phyloP scores from a whole-genome alignment of 2,113 vertebrate species.

The Lipophrys pholis region DNA sequence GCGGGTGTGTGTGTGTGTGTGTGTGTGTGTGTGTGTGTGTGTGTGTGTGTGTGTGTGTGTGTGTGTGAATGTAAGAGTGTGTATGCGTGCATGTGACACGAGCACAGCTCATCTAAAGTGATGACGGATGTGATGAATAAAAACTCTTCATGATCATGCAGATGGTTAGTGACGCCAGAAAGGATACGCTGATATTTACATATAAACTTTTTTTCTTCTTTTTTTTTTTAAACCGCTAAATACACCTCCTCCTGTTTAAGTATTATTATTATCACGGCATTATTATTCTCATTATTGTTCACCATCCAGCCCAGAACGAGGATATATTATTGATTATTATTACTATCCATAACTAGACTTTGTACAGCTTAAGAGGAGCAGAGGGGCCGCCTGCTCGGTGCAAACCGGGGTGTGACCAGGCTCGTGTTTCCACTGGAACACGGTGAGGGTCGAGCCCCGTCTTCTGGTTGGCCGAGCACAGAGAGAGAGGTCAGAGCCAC shows the following conservation, averaged over 20 bases:
- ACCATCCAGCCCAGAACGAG: constrained; percentile 80
- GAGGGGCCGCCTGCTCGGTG: constrained; percentile 52
- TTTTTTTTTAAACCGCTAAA: constrained; percentile 69
- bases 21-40: constrained; percentile 23
- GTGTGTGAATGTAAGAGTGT: constrained; percentile 18
- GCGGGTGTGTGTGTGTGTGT: not conserved
- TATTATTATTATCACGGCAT: constrained; percentile 65
- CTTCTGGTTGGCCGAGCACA: constrained; percentile 76
- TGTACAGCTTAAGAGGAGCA: constrained; percentile 82
- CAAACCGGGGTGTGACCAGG: constrained; percentile 34
- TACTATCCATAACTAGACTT: constrained; percentile 84
- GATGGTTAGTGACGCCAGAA: constrained; percentile 79
- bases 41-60: constrained; percentile 20
- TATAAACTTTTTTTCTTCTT: constrained; percentile 74
- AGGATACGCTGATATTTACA: constrained; percentile 80
- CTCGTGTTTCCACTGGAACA: constrained; percentile 58
- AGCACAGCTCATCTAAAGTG: constrained; percentile 78
- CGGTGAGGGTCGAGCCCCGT: constrained; percentile 52
- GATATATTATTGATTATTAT: constrained; percentile 87
- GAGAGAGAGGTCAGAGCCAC: constrained; percentile 75
- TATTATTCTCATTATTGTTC: constrained; percentile 63
- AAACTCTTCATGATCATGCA: constrained; percentile 78
- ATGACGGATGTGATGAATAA: constrained; percentile 67
- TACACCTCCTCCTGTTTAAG: constrained; percentile 76
- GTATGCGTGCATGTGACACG: constrained; percentile 44